These are phyloP conservation scores for Apis florea DNA, from an alignment of 1,140 invertebrate genomes.

Conservation along the genomic window DNA sequence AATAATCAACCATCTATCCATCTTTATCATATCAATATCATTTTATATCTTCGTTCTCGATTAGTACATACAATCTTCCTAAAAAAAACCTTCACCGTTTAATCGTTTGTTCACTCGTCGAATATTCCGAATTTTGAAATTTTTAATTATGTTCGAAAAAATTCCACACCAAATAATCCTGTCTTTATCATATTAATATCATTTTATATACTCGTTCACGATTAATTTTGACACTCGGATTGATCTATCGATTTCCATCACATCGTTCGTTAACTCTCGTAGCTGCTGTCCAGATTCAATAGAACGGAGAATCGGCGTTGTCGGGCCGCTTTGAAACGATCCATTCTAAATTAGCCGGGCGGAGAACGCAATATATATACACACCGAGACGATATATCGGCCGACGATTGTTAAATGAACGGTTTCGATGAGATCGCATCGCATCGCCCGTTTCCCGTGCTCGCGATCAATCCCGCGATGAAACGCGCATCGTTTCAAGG, in stretches of 20 bases:
- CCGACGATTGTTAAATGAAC: not conserved
- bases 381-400: not conserved
- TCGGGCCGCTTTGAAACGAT: not conserved
- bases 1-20: not conserved
- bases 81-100: too few relatives aligned
- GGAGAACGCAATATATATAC: not conserved
- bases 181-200: not conserved
- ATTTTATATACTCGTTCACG: too few relatives aligned
- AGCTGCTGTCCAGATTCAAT: not conserved
- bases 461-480: not conserved
- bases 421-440: not conserved
- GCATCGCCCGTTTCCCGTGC: slow-evolving; percentile 6
- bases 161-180: not conserved
- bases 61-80: not conserved
- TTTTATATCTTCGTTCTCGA: too few relatives aligned
- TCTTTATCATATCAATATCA: not conserved
- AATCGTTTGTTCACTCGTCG: not conserved
- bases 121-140: not conserved
- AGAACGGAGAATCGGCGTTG: not conserved
- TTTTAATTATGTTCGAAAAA: not conserved
- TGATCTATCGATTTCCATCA: not conserved
- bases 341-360: not conserved
- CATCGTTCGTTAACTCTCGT: not conserved
- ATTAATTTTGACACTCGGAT: not conserved
- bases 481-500: not conserved